Base-by-base conservation (phyloP, 2,888 invertebrate species). In the Agriopis leucophaearia region DNA sequence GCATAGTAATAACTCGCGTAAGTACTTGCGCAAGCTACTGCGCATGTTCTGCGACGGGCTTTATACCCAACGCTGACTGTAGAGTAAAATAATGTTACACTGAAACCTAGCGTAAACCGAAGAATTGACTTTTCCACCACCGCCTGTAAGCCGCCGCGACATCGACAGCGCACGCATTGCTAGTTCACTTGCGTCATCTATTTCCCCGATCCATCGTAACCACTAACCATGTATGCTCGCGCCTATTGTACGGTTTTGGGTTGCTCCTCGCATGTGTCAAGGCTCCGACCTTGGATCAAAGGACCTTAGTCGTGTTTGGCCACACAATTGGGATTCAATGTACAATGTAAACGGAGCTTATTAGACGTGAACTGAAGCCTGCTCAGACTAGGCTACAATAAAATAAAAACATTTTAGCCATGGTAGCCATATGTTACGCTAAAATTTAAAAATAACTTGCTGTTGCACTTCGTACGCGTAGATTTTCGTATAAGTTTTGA, bases 291-390 rank as follows among this genome's bases (percentile, higher is more conserved):
- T 88, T 87, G 81, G 73, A 44, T 27, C 27, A 18, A 15, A 55
- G 18, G 75, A 65, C 89, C 88, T 88, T 86, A 80, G 72, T 75
- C 75, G 54, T 81, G 79, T 86, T 83, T 82, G 82, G 80, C 73
- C 70, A 78, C 69, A 78, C 81, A 76, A 83, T 84, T 79, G 80
- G 81, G 81, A 82, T 84, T 85, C 83, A 81, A 80, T 85, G 51
- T 70, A 74, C 72, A 74, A 68, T 81, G 70, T 70, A 62, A 67
- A 69, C 64, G 60, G 62, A 69, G 65, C 70, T 69, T 63, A 69
- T 69, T 50, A 35, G 50, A 35, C 13, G 18, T 6, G 27, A 13
- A 27, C 7, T 27, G 16, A 27, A 35, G 12, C 1, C n/a, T 36
- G 2, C 12, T 35, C 35, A 51, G 51, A 51, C 51, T 51, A 35